Percentiles rank a stretch among this genome's conserved stretches.
These are phyloP conservation scores for Plectropomus leopardus DNA, from an alignment of 2,113 vertebrate genomes.

Conservation along the genomic window DNA sequence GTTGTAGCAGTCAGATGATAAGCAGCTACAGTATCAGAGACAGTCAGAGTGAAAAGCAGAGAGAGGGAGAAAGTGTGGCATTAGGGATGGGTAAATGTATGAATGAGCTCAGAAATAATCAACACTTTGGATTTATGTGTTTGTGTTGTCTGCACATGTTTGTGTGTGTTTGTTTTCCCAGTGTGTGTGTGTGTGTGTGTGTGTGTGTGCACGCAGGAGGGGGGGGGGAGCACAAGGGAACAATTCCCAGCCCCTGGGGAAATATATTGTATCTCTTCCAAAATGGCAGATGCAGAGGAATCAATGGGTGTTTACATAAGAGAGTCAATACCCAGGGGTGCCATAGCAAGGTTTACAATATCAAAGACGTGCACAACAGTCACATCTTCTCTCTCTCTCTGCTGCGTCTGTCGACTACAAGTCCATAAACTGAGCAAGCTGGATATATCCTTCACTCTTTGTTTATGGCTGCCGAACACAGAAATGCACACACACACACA, in stretches of 20 bases:
- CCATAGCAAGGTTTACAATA: conserved; percentile 67
- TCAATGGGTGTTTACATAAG: conserved; percentile 85
- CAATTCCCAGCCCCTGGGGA: conserved; percentile 79
- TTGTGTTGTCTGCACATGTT: conserved; percentile 18
- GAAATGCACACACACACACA: background rate
- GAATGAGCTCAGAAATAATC: conserved; percentile 58
- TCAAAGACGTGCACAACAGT: conserved; percentile 68
- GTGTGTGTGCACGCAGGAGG: background rate
- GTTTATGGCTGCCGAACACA: conserved; percentile 15
- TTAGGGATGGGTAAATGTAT: conserved; percentile 42
- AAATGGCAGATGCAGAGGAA: conserved; percentile 80
- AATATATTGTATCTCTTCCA: conserved; percentile 80
- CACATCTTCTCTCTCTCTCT: conserved; percentile 22
- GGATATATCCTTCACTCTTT: conserved; percentile 11
- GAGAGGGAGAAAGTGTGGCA: conserved; percentile 18
- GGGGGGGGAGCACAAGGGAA: conserved; percentile 40
- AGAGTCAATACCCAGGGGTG: conserved; percentile 76
- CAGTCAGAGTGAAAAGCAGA: conserved; percentile 16
- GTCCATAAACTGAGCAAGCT: conserved; percentile 22
- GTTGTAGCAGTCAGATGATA: conserved; percentile 21
- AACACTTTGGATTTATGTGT: conserved; percentile 53
- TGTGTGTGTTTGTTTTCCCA: background rate
- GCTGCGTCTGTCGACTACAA: background rate
- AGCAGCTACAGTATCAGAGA: conserved; percentile 31
- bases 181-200: background rate